Base-by-base conservation (phyloP, 2,797 vertebrate genomes). In the Ptychadena robeensis region DNA sequence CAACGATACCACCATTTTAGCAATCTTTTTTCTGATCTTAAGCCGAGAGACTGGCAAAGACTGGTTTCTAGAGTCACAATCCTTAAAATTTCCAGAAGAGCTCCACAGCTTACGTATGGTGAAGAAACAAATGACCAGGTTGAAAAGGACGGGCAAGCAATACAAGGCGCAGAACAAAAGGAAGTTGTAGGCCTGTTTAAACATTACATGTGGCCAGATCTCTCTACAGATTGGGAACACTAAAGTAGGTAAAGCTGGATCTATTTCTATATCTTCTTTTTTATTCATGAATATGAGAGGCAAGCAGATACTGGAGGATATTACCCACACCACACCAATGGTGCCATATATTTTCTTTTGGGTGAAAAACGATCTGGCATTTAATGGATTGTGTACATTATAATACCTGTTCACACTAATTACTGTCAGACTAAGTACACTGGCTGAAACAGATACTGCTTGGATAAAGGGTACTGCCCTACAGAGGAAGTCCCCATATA, bases 381-480 rank as follows among this genome's bases (percentile, higher is more conserved):
- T 92, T 71, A 98, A 92, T 0, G 96, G 96, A 0, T 93, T 96
- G 74, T 94, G 94, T 8, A 97, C 95, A 0, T 94, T 97, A 93
- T 96, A 97, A 86, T 98, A 98, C 0, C 96, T 89, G 85, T 98
- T 97, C 30, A 97, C 90, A 0, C 96, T 98, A 90, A 97, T 97
- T 84, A 96, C 95, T 0, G 96, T 97, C 61, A 98, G 90, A 35
- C 95, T 98, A 59, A 98, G 89, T 10, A 97, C 95, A 0, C 96
- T 97, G 82, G 96, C 95, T 0, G 96, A 96, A 27, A 98, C 96
- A 0, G 96, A 96, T 0, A 96, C 90, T 0, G 96, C 96, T 90
- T 98, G 96, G 31, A 95, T 95, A 88, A 97, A 98, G 32, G 96
- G 96, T 75, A 96, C 95, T 0, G 95, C 95, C 2, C 96, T 89